Evolutionary conservation across 2,888 invertebrate species (phyloP).

Genomic region (Coleophora deauratella): DNA sequence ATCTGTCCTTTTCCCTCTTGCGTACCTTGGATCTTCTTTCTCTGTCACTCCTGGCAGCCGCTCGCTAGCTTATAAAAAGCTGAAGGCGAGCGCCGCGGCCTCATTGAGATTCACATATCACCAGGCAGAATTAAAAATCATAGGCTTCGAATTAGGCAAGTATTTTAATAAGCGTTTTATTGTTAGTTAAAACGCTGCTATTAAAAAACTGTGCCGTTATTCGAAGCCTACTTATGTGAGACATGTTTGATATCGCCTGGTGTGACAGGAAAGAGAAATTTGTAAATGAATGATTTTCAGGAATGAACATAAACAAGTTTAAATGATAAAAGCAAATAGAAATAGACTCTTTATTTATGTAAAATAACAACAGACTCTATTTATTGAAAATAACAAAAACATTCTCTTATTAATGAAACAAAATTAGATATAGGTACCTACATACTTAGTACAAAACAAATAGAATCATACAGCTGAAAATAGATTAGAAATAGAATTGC

Average conservation of each 20-base stretch:
- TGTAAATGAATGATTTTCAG: not conserved
- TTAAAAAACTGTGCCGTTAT: too few species aligned
- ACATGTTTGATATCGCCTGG: not conserved
- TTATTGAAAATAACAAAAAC: too few species aligned
- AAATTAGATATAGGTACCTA: not conserved
- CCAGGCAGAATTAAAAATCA: not conserved
- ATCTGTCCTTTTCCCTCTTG: too few species aligned
- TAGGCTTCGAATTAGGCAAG: too few species aligned
- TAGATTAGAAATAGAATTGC: not conserved
- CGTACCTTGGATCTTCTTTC: too few species aligned
- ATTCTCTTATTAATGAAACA: not conserved
- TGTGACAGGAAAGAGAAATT: not conserved
- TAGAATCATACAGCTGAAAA: not conserved
- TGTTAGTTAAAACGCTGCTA: too few species aligned
- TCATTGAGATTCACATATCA: not conserved
- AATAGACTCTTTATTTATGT: not conserved
- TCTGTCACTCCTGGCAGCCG: too few species aligned
- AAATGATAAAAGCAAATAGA: not conserved
- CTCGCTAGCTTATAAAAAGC: too few species aligned
- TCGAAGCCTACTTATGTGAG: too few species aligned
- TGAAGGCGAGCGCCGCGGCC: too few species aligned
- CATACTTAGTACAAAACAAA: not conserved
- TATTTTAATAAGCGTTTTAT: too few species aligned
- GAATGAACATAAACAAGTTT: not conserved
- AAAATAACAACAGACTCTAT: not conserved